These are phyloP conservation scores for Copidosoma floridanum DNA, from an alignment of 1,140 invertebrate species.

Conservation along the genomic window DNA sequence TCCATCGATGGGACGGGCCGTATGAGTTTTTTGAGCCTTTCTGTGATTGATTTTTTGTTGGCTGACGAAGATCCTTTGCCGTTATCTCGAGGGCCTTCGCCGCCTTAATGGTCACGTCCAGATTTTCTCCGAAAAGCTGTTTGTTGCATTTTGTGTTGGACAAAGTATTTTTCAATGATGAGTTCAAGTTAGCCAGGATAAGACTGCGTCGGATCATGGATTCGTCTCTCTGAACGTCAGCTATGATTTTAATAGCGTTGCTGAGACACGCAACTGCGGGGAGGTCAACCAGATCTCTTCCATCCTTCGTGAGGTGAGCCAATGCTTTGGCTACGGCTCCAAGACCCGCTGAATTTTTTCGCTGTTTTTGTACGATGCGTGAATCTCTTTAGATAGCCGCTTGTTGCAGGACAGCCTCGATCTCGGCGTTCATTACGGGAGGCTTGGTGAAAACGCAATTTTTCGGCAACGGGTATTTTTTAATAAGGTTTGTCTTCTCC, in stretches of 20 bases:
- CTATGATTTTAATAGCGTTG: constrained; percentile 11
- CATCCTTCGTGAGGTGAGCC: not conserved
- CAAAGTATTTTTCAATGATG: constrained; percentile 11
- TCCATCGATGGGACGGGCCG: not conserved
- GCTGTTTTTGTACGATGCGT: constrained; percentile 24
- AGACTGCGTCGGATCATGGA: constrained; percentile 15
- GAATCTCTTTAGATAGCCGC: constrained; percentile 14
- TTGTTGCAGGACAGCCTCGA: not conserved
- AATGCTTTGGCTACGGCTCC: constrained; percentile 12
- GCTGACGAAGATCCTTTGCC: not conserved
- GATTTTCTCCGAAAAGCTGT: constrained; percentile 16
- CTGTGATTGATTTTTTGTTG: not conserved
- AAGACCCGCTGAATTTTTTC: constrained; percentile 17
- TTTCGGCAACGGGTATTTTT: constrained; percentile 23
- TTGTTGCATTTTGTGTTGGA: not conserved
- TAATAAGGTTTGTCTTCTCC: constrained; percentile 12
- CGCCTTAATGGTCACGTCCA: constrained; percentile 8
- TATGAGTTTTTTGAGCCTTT: not conserved
- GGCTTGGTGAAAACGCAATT: constrained; percentile 17
- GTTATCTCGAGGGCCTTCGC: not conserved
- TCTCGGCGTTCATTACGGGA: constrained; percentile 19
- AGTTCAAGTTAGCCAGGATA: constrained; percentile 10
- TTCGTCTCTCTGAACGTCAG: constrained; percentile 21
- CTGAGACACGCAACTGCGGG: constrained; percentile 9
- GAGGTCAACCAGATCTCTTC: not conserved